Conservation (phyloP, 2,888 invertebrate genomes). For the Podotricha telesiphe region DNA sequence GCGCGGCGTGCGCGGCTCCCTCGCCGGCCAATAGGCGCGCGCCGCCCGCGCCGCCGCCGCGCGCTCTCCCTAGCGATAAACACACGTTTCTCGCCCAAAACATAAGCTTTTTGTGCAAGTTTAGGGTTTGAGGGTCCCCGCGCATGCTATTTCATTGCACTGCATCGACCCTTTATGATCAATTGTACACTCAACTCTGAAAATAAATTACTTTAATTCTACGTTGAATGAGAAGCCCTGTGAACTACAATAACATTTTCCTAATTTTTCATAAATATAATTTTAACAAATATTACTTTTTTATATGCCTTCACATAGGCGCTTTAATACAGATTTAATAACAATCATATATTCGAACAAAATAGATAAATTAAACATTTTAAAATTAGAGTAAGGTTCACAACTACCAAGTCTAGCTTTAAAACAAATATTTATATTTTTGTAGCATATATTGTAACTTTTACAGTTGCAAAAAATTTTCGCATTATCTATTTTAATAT, state of each 20-base stretch:
- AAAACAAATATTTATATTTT: conserved; percentile 28
- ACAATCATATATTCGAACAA: background rate
- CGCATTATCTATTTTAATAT: background rate
- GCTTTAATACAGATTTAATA: conserved; percentile 22
- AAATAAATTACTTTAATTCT: conserved; percentile 67
- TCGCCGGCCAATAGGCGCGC: conserved; percentile 70
- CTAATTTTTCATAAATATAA: conserved; percentile 47
- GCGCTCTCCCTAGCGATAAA: conserved; percentile 56
- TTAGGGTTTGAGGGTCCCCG: conserved; percentile 65
- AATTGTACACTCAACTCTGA: conserved; percentile 46
- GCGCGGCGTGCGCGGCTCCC: conserved; percentile 49
- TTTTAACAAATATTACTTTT: conserved; percentile 14
- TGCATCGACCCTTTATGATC: conserved; percentile 34
- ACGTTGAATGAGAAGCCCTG: conserved; percentile 51
- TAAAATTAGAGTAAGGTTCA: conserved; percentile 26
- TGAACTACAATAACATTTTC: conserved; percentile 55
- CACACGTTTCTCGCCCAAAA: conserved; percentile 66
- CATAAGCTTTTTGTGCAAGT: conserved; percentile 68
- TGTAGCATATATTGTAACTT: conserved; percentile 15
- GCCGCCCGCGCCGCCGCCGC: conserved; percentile 63
- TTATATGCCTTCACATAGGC: conserved; percentile 22
- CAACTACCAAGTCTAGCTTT: background rate
- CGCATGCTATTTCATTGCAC: conserved; percentile 56
- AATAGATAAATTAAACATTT: background rate
- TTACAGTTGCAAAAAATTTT: background rate